A percentile compares a stretch with the other conserved stretches of the same genome.
These are phyloP conservation scores for Synaphobranchus kaupii DNA, from an alignment of 2,797 vertebrate genomes.

Conservation along the genomic window DNA sequence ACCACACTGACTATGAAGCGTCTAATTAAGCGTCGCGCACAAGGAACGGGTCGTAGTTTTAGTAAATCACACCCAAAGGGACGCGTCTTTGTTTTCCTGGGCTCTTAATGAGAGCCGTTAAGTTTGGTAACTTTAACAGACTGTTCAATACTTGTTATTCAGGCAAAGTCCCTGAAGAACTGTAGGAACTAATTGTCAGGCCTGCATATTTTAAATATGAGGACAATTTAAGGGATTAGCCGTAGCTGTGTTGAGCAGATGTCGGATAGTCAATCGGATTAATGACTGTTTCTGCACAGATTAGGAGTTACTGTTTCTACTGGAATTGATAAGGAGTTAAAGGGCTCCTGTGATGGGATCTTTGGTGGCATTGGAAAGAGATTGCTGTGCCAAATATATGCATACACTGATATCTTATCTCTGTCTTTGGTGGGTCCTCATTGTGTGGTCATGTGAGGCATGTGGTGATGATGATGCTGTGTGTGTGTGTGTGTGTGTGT, in stretches of 20 bases:
- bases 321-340: not conserved
- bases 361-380: not conserved
- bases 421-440: not conserved
- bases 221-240: not conserved
- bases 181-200: not conserved
- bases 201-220: not conserved
- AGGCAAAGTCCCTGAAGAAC: not conserved
- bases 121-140: conserved; percentile 40
- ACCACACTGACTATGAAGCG: conserved; percentile 48
- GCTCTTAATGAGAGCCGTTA: conserved; percentile 34
- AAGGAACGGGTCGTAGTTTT: conserved; percentile 58
- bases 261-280: not conserved
- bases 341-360: not conserved
- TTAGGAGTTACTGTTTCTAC: not conserved
- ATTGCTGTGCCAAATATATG: not conserved
- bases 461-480: not conserved
- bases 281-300: not conserved
- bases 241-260: not conserved
- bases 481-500: not conserved
- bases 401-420: not conserved
- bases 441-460: not conserved
- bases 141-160: conserved; percentile 8
- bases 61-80: conserved; percentile 37
- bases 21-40: conserved; percentile 52
- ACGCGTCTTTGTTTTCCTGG: conserved; percentile 31